Evolutionary conservation across 2,797 vertebrate genomes (phyloP), one percentile per base, ranked within the genome.

Genomic region (Anguilla pacifica): DNA sequence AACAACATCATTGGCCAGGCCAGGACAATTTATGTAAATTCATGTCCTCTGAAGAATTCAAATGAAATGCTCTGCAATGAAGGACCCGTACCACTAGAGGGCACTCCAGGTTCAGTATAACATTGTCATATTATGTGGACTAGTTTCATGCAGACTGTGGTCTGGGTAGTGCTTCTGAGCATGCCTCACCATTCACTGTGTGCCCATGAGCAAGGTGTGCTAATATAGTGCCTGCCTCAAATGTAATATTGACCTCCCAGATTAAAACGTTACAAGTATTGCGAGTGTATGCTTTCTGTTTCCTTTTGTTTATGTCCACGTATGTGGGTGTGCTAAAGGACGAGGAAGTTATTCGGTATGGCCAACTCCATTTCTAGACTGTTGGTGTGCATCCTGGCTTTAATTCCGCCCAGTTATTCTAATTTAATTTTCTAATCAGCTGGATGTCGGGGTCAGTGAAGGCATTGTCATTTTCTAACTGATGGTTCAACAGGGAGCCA

Each of bases 81-180:
- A 46, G 67, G 22, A 22, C 11, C 19, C 43, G 2, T 25, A 46
- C 87, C 87, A 84, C 87, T 87, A 87, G 87, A 87, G 87, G 87
- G 84, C 67, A 15, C 51, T 77, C 67, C 53, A 39, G 64, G 31
- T 51, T 51, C 19, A 70, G 9, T 53, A 43, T 84, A 55, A 55
- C 43, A 46, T 46, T 5, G 43, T 46, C 43, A 46, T 59, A 19
- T 59, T 59, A 2, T 15, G 7, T 19, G 57, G 0, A 59, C 19
- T 59, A 10, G 17, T 25, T 6, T 5, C 59, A 6, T 5, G 59
- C 59, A 61, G 17, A 19, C 15, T 64, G 59, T 13, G 11, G n/a
- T 31, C 15, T 72, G 70, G 28, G 10, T 2, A 43, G 15, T 79
- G 39, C 74, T 43, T 7, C 31, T 72, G 35, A 79, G 1, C 10